Conservation (phyloP, 2,113 vertebrate species). For the Edolisoma coerulescens region DNA sequence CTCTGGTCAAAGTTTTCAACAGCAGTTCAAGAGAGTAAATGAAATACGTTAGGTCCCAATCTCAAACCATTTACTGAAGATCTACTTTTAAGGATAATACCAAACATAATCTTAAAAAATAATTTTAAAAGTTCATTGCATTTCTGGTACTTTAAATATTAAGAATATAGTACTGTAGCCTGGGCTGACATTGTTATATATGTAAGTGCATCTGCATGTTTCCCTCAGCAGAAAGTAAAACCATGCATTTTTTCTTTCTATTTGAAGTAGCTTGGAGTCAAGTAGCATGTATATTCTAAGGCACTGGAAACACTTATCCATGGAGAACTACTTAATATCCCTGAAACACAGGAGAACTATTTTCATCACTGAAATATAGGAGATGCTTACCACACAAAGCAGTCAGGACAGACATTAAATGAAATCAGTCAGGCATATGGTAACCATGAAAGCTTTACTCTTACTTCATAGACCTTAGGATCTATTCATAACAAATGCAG, state of each 20-base stretch:
- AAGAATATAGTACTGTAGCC: background rate
- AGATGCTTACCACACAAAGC: background rate
- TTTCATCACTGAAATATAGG: background rate
- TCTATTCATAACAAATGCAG: background rate
- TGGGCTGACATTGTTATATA: background rate
- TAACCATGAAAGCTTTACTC: background rate
- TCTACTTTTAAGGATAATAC: background rate
- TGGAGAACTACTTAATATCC: background rate
- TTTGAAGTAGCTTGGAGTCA: background rate
- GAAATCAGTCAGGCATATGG: background rate
- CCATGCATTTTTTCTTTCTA: background rate
- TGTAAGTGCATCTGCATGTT: background rate
- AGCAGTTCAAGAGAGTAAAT: background rate
- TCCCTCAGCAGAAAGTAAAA: background rate
- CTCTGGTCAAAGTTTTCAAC: background rate
- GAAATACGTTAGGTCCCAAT: background rate
- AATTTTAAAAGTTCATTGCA: background rate
- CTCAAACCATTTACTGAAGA: background rate
- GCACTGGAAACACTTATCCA: background rate
- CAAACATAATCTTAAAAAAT: background rate
- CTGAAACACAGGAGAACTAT: background rate
- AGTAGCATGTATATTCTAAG: background rate
- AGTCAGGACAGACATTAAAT: background rate
- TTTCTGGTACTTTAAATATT: background rate
- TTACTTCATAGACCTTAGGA: background rate